phyloP scores from a whole-genome alignment of 2,797 vertebrate species.

The Pseudochaenichthys georgianus region DNA sequence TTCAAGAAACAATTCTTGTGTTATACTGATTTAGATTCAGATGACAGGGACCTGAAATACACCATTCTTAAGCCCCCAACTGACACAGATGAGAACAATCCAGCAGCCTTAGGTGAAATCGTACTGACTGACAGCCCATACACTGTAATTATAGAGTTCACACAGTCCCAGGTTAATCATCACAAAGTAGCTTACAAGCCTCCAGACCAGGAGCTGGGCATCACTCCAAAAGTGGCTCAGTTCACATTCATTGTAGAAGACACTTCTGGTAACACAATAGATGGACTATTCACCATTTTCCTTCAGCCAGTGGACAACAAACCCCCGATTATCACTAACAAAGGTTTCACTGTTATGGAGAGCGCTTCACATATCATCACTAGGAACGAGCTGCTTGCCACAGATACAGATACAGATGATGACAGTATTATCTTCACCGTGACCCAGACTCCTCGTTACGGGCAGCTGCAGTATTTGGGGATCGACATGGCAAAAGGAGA shows the following conservation, averaged over 20 bases:
- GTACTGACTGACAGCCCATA: conserved; percentile 87
- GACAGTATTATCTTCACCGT: conserved; percentile 88
- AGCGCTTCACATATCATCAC: conserved; percentile 85
- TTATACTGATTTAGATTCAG: conserved; percentile 90
- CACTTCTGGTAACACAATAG: conserved; percentile 85
- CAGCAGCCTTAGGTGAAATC: conserved; percentile 83
- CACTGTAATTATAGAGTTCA: conserved; percentile 85
- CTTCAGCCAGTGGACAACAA: conserved; percentile 91
- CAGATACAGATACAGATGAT: conserved; percentile 88
- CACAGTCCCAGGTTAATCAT: conserved; percentile 91
- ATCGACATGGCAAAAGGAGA: conserved; percentile 84
- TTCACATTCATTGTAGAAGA: conserved; percentile 91
- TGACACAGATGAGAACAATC: conserved; percentile 90
- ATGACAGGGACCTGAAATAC: conserved; percentile 90
- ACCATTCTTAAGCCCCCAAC: conserved; percentile 85
- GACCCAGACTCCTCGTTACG: conserved; percentile 82
- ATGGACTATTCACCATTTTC: conserved; percentile 90
- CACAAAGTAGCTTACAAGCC: conserved; percentile 91
- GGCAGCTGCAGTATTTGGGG: conserved; percentile 85
- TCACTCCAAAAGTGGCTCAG: conserved; percentile 88
- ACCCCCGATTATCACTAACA: conserved; percentile 89
- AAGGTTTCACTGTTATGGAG: conserved; percentile 87
- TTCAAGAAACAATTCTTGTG: conserved; percentile 87
- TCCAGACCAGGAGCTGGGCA: conserved; percentile 88
- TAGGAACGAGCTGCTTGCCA: conserved; percentile 86